These are phyloP conservation scores for Heteromurus nitidus DNA, from an alignment of 2,888 invertebrate genomes.

Conservation along the genomic window DNA sequence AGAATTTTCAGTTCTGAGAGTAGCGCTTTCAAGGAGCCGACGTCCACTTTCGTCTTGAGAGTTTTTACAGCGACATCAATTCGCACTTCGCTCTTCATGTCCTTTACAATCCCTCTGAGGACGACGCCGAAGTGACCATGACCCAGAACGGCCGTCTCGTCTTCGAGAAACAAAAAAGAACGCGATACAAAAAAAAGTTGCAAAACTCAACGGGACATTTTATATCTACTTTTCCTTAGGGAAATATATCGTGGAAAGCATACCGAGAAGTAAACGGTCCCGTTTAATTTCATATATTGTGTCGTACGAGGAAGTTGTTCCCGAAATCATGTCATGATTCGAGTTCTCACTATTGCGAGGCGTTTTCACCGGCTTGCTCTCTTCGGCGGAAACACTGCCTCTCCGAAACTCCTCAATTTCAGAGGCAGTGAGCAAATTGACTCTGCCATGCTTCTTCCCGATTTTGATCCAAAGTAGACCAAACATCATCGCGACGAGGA, in stretches of 20 bases:
- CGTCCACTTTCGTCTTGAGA: slow-evolving; percentile 63
- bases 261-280: slow-evolving; percentile 55
- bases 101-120: slow-evolving; percentile 62
- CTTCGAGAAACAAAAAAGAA: slow-evolving; percentile 31
- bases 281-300: slow-evolving; percentile 40
- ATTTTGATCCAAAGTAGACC: slow-evolving; percentile 55
- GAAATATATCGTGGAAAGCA: too few species aligned
- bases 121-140: slow-evolving; percentile 66
- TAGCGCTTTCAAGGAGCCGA: slow-evolving; percentile 62
- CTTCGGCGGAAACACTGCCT: slow-evolving; percentile 28
- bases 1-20: slow-evolving; percentile 68
- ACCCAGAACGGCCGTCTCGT: slow-evolving; percentile 65
- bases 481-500: slow-evolving; percentile 52
- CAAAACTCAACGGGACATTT: background rate
- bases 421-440: slow-evolving; percentile 55
- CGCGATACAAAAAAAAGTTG: background rate
- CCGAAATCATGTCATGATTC: slow-evolving; percentile 26
- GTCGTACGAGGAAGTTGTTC: slow-evolving; percentile 38
- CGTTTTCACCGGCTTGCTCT: slow-evolving; percentile 24
- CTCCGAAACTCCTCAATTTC: slow-evolving; percentile 64
- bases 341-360: background rate
- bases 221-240: too few species aligned
- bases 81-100: slow-evolving; percentile 40
- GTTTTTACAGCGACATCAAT: slow-evolving; percentile 68
- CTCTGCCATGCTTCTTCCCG: slow-evolving; percentile 35